Evolutionary conservation across 2,113 vertebrate species (phyloP).

Genomic region (Bos taurus): DNA sequence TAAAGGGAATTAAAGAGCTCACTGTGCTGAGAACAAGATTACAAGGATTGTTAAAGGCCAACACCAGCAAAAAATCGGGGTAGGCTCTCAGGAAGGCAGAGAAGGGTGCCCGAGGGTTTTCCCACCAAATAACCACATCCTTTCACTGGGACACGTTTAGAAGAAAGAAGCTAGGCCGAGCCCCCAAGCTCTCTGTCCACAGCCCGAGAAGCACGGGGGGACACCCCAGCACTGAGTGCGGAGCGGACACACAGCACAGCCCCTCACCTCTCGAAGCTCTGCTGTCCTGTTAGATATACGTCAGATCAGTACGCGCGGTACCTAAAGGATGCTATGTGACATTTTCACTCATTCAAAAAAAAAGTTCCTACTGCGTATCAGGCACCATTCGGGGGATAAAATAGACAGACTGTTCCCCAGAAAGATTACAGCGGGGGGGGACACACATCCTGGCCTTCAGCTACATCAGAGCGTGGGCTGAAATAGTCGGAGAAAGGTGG

Average conservation of each 20-base stretch:
- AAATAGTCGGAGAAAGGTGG: not conserved
- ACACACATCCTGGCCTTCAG: not conserved
- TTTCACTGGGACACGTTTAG: accelerated
- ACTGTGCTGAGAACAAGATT: not conserved
- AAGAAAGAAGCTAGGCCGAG: not conserved
- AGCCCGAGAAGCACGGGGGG: not conserved
- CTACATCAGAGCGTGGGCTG: not conserved
- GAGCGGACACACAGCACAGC: accelerated
- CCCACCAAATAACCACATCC: not conserved
- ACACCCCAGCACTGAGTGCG: accelerated
- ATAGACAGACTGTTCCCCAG: not conserved
- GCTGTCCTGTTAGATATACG: not conserved
- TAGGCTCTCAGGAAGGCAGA: not conserved
- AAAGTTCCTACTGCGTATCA: not conserved
- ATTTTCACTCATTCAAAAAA: not conserved
- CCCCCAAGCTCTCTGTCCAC: not conserved
- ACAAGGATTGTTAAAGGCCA: not conserved
- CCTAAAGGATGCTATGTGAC: not conserved
- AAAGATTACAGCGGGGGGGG: not conserved
- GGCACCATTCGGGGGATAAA: not conserved
- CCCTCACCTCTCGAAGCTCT: not conserved
- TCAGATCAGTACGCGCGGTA: accelerated
- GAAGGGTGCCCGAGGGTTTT: not conserved
- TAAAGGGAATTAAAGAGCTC: not conserved
- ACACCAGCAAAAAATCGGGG: not conserved